Evolutionary conservation across 2,113 vertebrate genomes (phyloP).

Genomic region (Misgurnus mizolepis): DNA sequence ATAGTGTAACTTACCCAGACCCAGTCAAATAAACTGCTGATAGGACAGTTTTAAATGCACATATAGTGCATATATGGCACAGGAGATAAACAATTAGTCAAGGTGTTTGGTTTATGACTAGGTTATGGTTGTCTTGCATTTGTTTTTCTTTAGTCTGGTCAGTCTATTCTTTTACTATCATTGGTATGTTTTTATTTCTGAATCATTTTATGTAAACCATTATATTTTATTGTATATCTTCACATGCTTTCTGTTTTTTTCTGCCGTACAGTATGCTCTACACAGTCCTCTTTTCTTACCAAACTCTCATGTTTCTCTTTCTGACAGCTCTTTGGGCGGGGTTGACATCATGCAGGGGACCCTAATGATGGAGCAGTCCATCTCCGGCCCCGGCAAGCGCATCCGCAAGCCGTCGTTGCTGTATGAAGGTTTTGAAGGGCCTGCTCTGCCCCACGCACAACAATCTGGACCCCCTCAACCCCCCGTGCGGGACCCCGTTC

Average conservation of each 20-base stretch:
- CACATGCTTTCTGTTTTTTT: background rate
- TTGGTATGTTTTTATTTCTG: background rate
- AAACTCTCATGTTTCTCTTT: conserved; percentile 31
- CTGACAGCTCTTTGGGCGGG: conserved; percentile 66
- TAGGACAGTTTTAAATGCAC: background rate
- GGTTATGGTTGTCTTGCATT: no score
- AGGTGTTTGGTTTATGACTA: background rate
- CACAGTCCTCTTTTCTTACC: background rate
- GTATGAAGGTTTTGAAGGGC: conserved; percentile 90
- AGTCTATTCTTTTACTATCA: background rate
- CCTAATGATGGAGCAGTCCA: conserved; percentile 73
- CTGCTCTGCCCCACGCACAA: conserved; percentile 77
- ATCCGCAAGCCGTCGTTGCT: conserved; percentile 91
- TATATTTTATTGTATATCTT: background rate
- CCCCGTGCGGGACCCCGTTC: conserved; percentile 80
- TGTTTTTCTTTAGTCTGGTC: no score
- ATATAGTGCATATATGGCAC: background rate
- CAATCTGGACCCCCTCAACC: conserved; percentile 76
- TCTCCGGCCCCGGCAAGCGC: conserved; percentile 82
- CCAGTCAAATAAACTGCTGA: background rate
- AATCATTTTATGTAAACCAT: background rate
- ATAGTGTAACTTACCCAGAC: background rate
- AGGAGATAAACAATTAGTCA: background rate
- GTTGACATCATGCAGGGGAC: conserved; percentile 63
- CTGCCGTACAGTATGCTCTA: background rate